Evolutionary conservation across 2,797 vertebrate species (phyloP).

Genomic region (Nannoperca australis): DNA sequence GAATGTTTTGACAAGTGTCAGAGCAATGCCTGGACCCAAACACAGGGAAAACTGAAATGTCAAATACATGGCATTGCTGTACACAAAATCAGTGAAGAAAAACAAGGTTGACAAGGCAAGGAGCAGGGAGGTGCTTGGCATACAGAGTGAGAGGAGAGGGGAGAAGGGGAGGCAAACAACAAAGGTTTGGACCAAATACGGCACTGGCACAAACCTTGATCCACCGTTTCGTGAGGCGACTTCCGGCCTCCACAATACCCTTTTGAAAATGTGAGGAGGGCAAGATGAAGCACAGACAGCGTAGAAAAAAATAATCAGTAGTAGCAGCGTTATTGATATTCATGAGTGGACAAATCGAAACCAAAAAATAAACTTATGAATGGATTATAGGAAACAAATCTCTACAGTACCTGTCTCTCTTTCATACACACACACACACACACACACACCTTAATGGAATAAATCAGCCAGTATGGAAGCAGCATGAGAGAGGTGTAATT

Average conservation of each 20-base stretch:
- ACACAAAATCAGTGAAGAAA: slow-evolving; percentile 70
- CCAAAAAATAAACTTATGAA: slow-evolving; percentile 38
- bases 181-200: slow-evolving; percentile 60
- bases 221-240: slow-evolving; percentile 94
- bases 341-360: slow-evolving; percentile 22
- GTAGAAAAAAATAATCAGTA: slow-evolving; percentile 50
- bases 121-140: slow-evolving; percentile 55
- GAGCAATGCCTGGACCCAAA: slow-evolving; percentile 42
- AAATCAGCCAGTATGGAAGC: slow-evolving; percentile 48
- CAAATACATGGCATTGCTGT: slow-evolving; percentile 61
- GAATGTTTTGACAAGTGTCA: slow-evolving; percentile 56
- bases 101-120: slow-evolving; percentile 71
- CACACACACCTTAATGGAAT: slow-evolving; percentile 38
- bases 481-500: slow-evolving; percentile 61
- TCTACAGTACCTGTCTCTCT: neutral
- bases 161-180: slow-evolving; percentile 40
- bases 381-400: slow-evolving; percentile 28
- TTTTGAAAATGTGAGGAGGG: slow-evolving; percentile 82
- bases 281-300: slow-evolving; percentile 50
- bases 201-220: slow-evolving; percentile 93
- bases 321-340: slow-evolving; percentile 38
- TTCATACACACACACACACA: slow-evolving; percentile 12
- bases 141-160: slow-evolving; percentile 44
- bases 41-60: slow-evolving; percentile 55
- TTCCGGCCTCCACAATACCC: slow-evolving; percentile 88